A percentile compares a stretch with the other conserved stretches of the same genome.
These are phyloP conservation scores for Falco columbarius DNA, from an alignment of 2,797 vertebrate species.

Conservation along the genomic window DNA sequence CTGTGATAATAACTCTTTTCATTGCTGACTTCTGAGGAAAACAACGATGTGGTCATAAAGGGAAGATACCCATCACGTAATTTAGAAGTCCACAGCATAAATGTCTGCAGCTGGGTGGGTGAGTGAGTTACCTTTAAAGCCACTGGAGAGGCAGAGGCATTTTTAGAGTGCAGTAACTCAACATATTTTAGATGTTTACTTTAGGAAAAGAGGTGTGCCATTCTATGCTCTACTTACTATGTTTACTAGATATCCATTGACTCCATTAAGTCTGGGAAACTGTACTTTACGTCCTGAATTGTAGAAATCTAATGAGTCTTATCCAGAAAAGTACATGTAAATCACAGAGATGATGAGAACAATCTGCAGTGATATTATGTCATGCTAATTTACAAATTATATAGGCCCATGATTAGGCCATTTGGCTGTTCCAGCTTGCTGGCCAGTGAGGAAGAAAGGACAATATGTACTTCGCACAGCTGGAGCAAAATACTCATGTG, in stretches of 20 bases:
- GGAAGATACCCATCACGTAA: background rate
- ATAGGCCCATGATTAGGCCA: background rate
- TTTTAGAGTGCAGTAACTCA: background rate
- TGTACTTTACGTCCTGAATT: background rate
- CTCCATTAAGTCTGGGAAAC: background rate
- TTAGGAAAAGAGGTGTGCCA: background rate
- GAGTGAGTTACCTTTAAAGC: background rate
- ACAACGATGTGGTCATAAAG: background rate
- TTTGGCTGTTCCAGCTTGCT: background rate
- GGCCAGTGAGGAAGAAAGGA: background rate
- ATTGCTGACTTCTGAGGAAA: background rate
- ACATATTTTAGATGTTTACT: background rate
- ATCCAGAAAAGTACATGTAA: conserved; percentile 23
- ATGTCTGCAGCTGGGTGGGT: background rate
- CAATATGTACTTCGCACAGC: background rate
- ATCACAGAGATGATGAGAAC: background rate
- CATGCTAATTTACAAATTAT: conserved; percentile 10
- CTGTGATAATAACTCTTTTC: background rate
- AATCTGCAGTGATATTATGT: background rate
- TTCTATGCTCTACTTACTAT: background rate
- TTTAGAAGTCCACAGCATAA: background rate
- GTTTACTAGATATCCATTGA: background rate
- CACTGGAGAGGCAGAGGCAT: background rate
- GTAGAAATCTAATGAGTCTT: background rate
- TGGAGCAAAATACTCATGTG: background rate